Percentiles rank a stretch among this genome's conserved stretches.
These are phyloP conservation scores for Aspidoscelis tigris DNA, from an alignment of 2,113 vertebrate species.

Conservation along the genomic window DNA sequence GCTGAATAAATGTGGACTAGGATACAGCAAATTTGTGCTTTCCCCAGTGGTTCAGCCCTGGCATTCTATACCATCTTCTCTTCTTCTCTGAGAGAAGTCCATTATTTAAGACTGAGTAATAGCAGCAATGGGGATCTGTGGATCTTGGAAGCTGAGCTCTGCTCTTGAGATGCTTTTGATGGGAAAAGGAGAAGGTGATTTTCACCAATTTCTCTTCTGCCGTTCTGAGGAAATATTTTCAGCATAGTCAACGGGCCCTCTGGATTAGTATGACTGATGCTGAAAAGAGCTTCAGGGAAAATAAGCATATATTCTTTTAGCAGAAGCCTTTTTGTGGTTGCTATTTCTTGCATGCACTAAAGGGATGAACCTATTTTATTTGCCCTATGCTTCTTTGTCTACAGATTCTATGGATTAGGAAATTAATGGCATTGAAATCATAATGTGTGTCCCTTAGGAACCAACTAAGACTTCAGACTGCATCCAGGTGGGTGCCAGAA, in stretches of 20 bases:
- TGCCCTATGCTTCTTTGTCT: background rate
- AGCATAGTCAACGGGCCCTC: background rate
- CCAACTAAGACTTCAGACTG: too few relatives aligned
- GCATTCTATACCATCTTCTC: constrained; percentile 36
- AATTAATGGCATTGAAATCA: background rate
- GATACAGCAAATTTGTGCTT: constrained; percentile 19
- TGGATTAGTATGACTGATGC: background rate
- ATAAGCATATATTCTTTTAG: background rate
- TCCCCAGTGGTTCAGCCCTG: background rate
- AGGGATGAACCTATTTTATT: too few relatives aligned
- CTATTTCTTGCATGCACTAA: background rate
- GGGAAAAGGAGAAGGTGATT: background rate
- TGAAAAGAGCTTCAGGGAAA: background rate
- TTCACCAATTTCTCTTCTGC: background rate
- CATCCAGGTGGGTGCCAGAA: too few relatives aligned
- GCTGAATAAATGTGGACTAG: constrained; percentile 46
- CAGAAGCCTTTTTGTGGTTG: background rate
- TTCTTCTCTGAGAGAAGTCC: constrained; percentile 7
- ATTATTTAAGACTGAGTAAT: background rate
- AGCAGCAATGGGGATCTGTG: background rate
- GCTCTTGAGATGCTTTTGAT: background rate
- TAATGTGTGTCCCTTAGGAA: too few relatives aligned
- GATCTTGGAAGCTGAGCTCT: background rate
- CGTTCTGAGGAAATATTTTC: background rate
- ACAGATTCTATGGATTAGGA: background rate